Conservation (phyloP, 2,888 invertebrate genomes). For the Cataglyphis altisquamis region DNA sequence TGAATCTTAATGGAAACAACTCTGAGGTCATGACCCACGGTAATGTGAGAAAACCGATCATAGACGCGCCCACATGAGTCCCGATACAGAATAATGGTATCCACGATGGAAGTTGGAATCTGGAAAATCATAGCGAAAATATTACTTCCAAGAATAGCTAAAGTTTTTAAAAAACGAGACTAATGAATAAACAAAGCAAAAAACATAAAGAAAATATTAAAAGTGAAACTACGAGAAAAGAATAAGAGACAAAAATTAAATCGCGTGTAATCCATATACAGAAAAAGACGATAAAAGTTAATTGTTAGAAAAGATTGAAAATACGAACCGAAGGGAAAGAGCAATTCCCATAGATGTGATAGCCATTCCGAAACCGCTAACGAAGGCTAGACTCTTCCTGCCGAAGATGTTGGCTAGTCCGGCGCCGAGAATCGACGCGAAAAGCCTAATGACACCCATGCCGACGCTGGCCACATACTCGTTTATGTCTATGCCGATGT, state of each 20-base stretch:
- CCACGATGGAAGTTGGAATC: conserved; percentile 81
- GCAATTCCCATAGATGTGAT: conserved; percentile 87
- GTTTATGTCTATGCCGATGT: conserved; percentile 89
- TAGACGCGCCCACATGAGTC: conserved; percentile 91
- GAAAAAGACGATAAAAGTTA: neutral
- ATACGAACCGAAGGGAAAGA: conserved; percentile 84
- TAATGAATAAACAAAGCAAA: neutral
- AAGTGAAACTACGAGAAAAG: neutral
- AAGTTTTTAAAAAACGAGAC: neutral
- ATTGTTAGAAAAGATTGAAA: neutral
- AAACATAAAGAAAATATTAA: neutral
- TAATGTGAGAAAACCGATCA: conserved; percentile 91
- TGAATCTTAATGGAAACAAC: conserved; percentile 90
- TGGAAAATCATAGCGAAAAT: conserved; percentile 28
- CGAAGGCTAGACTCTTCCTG: conserved; percentile 89
- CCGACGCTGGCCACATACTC: conserved; percentile 91
- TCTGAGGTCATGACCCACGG: conserved; percentile 93
- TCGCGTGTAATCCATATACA: neutral
- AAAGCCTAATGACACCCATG: conserved; percentile 90
- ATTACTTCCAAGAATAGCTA: neutral
- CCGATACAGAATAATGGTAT: conserved; percentile 89
- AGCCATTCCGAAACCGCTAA: conserved; percentile 90
- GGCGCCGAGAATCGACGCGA: conserved; percentile 90
- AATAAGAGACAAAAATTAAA: neutral
- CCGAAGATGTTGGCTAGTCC: conserved; percentile 89